Base-by-base conservation (phyloP, 2,888 invertebrate species). In the Cheilosia soror region DNA sequence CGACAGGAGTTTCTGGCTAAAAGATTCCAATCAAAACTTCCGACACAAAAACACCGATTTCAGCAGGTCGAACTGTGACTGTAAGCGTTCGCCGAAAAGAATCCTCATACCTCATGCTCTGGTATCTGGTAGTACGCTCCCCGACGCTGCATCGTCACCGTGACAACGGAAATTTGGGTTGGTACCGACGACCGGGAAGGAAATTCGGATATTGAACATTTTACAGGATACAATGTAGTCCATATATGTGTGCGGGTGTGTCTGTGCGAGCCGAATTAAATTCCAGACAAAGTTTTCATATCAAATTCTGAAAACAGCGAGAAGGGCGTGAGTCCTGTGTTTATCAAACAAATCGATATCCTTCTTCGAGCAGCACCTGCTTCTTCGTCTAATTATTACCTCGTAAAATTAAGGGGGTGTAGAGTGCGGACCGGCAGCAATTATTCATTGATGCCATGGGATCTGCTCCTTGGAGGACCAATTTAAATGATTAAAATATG, bases 41-140 rank as follows among this genome's bases (percentile, higher is more conserved):
- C 78, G 63, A 55, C 89, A 88, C 90, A 89, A 88, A 88, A 88
- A 88, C 77, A 75, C 87, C 83, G 75, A 73, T 77, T 81, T 44
- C 73, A 79, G 53, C 27, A 66, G 44, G 49, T 44, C 58, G 60
- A 62, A 62, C 13, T 47, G 55, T 20, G 6, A 15, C 42, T 42
- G 42, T 5, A 47, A 40, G 9, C 25, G 42, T 51, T 72, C 11
- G 13, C n/a, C 51, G 60, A 62, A 57, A 78, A 68, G 68, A 73
- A 72, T 37, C 37, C 37, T 37, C 37, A 11, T 37, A 11, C 37
- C 37, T 37, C 37, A 11, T 37, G 37, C 33, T 37, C 33, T 33
- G 33, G 33, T 9, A 7, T 2, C 7, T 2, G 2, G 9, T 53
- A 42, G 20, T 1, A 15, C 33, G 31, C 78, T 31, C 63, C 76